A percentile compares a stretch with the other conserved stretches of the same genome.
phyloP scores from a whole-genome alignment of 1,140 invertebrate species.

The Scaptomyza montana region DNA sequence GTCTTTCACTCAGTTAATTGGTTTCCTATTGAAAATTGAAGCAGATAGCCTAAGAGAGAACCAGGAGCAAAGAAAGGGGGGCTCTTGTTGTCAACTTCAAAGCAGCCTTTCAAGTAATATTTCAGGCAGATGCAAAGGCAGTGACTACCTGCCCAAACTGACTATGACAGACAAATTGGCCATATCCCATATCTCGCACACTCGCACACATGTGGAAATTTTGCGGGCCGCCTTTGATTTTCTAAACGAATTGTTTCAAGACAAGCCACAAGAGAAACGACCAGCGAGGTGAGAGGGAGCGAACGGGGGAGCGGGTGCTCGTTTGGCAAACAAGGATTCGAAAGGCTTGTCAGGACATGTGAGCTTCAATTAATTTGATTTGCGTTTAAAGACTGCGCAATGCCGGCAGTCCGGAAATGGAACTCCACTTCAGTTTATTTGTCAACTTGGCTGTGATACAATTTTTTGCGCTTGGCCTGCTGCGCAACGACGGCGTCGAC shows the following conservation, averaged over 20 bases:
- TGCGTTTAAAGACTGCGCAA: conserved; percentile 48
- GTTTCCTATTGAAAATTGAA: conserved; percentile 35
- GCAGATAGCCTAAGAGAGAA: background rate
- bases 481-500: conserved; percentile 30
- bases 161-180: conserved; percentile 74
- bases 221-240: conserved; percentile 78
- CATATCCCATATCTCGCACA: conserved; percentile 51
- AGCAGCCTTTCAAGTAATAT: conserved; percentile 72
- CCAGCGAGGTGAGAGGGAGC: background rate
- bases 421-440: conserved; percentile 78
- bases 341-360: conserved; percentile 54
- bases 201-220: background rate
- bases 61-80: conserved; percentile 27
- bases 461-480: conserved; percentile 74
- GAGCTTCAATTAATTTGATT: conserved; percentile 83
- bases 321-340: conserved; percentile 5
- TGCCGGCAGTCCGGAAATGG: conserved; percentile 63
- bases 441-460: conserved; percentile 71
- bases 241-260: conserved; percentile 84
- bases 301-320: background rate
- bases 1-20: conserved; percentile 45
- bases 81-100: conserved; percentile 65
- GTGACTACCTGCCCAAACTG: conserved; percentile 25
- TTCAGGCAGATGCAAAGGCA: conserved; percentile 41
- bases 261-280: conserved; percentile 74